Percentiles rank a stretch among this genome's conserved stretches.
phyloP scores from a whole-genome alignment of 2,113 vertebrate genomes.

The Pteropus alecto region DNA sequence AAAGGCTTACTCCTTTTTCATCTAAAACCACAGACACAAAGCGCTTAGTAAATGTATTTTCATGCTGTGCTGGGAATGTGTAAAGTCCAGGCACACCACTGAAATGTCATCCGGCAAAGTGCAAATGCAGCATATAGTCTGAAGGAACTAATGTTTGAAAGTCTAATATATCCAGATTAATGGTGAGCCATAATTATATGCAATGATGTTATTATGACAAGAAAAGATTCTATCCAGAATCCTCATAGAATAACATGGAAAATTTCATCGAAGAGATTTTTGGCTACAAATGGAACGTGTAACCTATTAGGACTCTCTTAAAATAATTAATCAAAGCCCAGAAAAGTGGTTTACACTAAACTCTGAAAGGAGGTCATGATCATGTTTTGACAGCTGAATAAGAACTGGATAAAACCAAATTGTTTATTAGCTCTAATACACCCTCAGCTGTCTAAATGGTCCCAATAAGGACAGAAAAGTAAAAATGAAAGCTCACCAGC shows the following conservation, averaged over 20 bases:
- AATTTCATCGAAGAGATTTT: not conserved
- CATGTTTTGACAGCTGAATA: conserved; percentile 58
- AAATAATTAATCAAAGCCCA: conserved; percentile 35
- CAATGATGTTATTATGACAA: not conserved
- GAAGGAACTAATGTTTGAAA: conserved; percentile 64
- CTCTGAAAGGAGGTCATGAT: conserved; percentile 47
- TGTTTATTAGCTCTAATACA: not conserved
- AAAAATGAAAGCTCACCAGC: conserved; percentile 5
- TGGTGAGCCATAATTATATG: not conserved
- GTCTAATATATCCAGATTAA: conserved; percentile 62
- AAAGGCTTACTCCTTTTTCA: conserved; percentile 19
- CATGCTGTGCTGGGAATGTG: conserved; percentile 34
- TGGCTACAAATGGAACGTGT: not conserved
- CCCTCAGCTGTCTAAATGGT: conserved; percentile 43
- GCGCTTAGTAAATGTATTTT: conserved; percentile 33
- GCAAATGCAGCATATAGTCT: conserved; percentile 27
- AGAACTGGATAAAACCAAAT: conserved; percentile 39
- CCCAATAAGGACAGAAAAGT: not conserved
- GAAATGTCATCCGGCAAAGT: conserved; percentile 62
- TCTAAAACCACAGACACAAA: conserved; percentile 43
- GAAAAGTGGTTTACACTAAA: conserved; percentile 36
- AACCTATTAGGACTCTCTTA: not conserved
- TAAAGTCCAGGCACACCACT: conserved; percentile 40
- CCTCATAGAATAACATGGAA: conserved; percentile 11
- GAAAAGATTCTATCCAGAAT: conserved; percentile 35